Percentiles rank a stretch among this genome's conserved stretches.
phyloP scores from a whole-genome alignment of 2,888 invertebrate genomes.

The Aleiodes testaceus region DNA sequence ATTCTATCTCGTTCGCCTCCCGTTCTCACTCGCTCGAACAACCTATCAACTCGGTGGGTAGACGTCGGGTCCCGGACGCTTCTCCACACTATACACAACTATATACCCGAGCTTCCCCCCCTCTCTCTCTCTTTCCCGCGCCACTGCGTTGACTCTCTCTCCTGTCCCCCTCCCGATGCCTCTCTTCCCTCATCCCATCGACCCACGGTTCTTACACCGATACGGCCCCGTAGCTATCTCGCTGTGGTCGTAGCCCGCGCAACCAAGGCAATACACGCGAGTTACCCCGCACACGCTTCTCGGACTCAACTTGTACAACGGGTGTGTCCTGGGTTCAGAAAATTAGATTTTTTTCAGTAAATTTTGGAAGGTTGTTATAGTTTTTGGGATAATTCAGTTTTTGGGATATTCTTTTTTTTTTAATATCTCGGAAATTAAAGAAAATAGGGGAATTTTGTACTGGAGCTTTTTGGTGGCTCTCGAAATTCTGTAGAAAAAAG shows the following conservation, averaged over 20 bases:
- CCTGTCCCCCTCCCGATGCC: no score
- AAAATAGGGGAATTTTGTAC: no score
- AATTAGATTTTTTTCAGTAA: background rate
- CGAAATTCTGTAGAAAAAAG: no score
- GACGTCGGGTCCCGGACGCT: conserved; percentile 68
- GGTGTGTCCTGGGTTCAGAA: conserved; percentile 57
- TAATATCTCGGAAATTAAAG: no score
- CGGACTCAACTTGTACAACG: conserved; percentile 60
- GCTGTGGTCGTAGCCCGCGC: conserved; percentile 64
- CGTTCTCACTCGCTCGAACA: conserved; percentile 66
- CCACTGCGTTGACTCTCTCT: no score
- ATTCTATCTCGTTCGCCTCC: conserved; percentile 67
- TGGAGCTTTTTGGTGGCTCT: no score
- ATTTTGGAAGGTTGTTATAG: background rate
- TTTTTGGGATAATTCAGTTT: background rate
- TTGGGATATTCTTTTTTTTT: background rate
- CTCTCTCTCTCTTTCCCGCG: no score
- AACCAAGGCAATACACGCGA: conserved; percentile 57
- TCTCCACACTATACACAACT: conserved; percentile 25
- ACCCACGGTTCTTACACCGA: conserved; percentile 72
- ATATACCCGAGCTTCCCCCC: no score
- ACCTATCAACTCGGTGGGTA: conserved; percentile 72
- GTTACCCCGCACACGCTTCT: conserved; percentile 49
- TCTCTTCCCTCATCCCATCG: conserved; percentile 70
- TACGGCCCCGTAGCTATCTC: conserved; percentile 66